Percentiles rank a stretch among this genome's conserved stretches.
These are phyloP conservation scores for Gymnorhina tibicen DNA, from an alignment of 2,113 vertebrate genomes.

Conservation along the genomic window DNA sequence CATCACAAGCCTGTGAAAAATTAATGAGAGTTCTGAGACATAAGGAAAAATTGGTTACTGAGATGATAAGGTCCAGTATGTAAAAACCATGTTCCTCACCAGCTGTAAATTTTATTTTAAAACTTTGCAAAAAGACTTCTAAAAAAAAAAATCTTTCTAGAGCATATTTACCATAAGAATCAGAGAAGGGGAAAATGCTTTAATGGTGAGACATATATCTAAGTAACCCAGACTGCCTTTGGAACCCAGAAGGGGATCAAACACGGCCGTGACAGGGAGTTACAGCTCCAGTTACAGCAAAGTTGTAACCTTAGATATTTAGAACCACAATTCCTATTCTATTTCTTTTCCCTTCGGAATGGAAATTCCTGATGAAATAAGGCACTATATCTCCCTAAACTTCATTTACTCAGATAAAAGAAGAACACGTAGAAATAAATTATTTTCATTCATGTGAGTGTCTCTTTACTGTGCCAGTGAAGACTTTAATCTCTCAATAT, in stretches of 20 bases:
- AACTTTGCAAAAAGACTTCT: background rate
- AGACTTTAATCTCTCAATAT: background rate
- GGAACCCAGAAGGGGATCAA: background rate
- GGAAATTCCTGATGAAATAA: background rate
- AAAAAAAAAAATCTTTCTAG: background rate
- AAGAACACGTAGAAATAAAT: background rate
- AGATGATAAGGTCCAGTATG: constrained; percentile 71
- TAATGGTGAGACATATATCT: background rate
- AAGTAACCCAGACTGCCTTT: background rate
- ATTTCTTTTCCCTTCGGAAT: background rate
- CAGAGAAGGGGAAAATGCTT: background rate
- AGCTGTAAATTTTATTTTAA: constrained; percentile 31
- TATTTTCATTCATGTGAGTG: background rate
- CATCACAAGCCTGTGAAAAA: constrained; percentile 90
- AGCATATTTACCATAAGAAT: background rate
- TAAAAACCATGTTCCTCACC: constrained; percentile 54
- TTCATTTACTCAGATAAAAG: constrained; percentile 2
- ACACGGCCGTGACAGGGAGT: background rate
- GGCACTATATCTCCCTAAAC: background rate
- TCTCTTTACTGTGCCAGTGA: background rate
- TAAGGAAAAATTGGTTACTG: constrained; percentile 72
- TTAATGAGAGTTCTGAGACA: constrained; percentile 86
- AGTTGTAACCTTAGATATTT: background rate
- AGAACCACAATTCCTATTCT: background rate
- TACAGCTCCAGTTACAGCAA: background rate